These are phyloP conservation scores for Uropsilus gracilis DNA, from an alignment of 2,113 vertebrate genomes.

Conservation along the genomic window DNA sequence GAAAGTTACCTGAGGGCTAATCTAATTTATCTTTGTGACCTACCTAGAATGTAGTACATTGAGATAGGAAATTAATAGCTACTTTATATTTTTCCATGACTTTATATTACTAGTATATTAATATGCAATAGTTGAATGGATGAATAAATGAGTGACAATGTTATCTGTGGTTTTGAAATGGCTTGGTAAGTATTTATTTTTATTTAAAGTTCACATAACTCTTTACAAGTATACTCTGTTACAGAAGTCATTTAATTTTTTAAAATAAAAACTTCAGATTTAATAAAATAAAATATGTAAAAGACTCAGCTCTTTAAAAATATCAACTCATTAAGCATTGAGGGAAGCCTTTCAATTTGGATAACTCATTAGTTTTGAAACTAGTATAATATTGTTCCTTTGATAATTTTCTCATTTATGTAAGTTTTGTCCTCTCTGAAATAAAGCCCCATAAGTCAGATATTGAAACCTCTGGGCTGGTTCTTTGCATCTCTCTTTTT, in stretches of 20 bases:
- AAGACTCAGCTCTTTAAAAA: not conserved
- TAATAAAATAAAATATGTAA: not conserved
- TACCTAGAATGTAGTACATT: not conserved
- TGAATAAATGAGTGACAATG: not conserved
- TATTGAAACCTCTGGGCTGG: not conserved
- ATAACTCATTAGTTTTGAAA: conserved; percentile 23
- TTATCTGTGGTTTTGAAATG: not conserved
- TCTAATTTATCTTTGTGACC: not conserved
- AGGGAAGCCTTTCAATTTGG: not conserved
- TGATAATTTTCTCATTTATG: not conserved
- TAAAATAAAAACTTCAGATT: not conserved
- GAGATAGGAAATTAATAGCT: not conserved
- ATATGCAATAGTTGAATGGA: not conserved
- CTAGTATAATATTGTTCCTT: not conserved
- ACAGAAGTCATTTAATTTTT: not conserved
- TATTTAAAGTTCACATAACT: not conserved
- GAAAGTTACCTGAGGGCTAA: not conserved
- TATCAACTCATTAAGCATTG: not conserved
- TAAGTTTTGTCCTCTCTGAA: not conserved
- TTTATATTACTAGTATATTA: no score
- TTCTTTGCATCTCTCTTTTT: not conserved
- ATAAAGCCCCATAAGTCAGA: not conserved
- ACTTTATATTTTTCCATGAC: no score
- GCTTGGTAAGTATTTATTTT: not conserved
- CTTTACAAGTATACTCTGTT: not conserved